Conservation (phyloP, 2,888 invertebrate genomes). For the Leucophenga maculata region DNA sequence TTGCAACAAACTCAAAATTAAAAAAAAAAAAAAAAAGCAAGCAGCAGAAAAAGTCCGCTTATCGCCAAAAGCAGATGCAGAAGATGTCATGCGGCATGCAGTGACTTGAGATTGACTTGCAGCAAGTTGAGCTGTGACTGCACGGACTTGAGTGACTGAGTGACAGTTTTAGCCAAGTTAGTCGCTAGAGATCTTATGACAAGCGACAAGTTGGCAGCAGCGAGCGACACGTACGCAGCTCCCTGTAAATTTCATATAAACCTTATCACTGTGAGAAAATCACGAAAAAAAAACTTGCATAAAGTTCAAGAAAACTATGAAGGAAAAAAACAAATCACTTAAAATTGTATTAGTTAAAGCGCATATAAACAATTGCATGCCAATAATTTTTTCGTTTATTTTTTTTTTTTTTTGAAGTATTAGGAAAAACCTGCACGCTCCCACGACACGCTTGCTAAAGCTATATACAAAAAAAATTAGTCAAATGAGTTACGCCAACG, state of each 20-base stretch:
- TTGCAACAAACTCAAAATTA: not conserved
- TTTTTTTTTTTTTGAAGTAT: not conserved
- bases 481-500: conserved; percentile 34
- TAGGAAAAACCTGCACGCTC: conserved; percentile 21
- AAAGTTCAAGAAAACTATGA: conserved; percentile 2
- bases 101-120: conserved; percentile 24
- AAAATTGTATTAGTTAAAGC: not conserved
- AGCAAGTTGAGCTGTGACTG: conserved; percentile 2
- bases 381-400: not conserved
- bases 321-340: conserved; percentile 11
- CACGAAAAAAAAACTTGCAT: conserved; percentile 10
- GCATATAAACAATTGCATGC: not conserved
- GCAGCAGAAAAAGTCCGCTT: conserved; percentile 26
- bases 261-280: conserved; percentile 57
- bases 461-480: conserved; percentile 35
- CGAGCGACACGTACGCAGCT: conserved; percentile 45
- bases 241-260: conserved; percentile 39
- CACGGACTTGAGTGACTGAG: not conserved
- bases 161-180: conserved; percentile 25
- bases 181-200: conserved; percentile 38
- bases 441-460: conserved; percentile 5
- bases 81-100: conserved; percentile 20
- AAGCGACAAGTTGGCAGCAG: conserved; percentile 50
- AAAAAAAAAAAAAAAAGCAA: not conserved
- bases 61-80: conserved; percentile 34